Conservation (phyloP, 2,888 invertebrate species). For the Lissonota sp. region DNA sequence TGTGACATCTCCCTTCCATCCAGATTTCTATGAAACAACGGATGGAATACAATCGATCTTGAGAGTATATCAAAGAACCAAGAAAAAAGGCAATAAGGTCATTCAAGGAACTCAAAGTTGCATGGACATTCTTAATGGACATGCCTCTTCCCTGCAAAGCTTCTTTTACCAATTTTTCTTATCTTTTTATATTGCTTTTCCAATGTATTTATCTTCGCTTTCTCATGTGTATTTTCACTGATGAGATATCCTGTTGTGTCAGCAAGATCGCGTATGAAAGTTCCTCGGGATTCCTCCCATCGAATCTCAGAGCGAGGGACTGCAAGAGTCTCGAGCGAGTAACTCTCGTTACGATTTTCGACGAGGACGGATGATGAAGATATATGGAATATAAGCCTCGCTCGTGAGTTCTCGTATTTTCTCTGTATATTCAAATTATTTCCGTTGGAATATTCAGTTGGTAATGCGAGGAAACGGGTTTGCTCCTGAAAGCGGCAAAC, state of each 20-base stretch:
- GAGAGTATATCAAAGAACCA: no score
- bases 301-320: not conserved
- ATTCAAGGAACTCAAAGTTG: no score
- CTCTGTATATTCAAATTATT: slow-evolving; percentile 65
- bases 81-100: no score
- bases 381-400: slow-evolving; percentile 37
- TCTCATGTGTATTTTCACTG: slow-evolving; percentile 9
- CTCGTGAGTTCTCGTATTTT: not conserved
- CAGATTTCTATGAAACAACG: no score
- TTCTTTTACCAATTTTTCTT: not conserved
- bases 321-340: slow-evolving; percentile 8
- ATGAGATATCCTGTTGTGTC: slow-evolving; percentile 29
- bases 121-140: no score
- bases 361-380: not conserved
- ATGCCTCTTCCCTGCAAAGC: not conserved
- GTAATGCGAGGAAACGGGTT: slow-evolving; percentile 42
- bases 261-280: slow-evolving; percentile 13
- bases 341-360: slow-evolving; percentile 6
- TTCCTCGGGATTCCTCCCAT: slow-evolving; percentile 11
- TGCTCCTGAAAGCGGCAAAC: slow-evolving; percentile 31
- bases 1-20: no score
- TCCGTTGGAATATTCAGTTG: slow-evolving; percentile 48
- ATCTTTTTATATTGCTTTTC: not conserved
- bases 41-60: no score
- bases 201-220: not conserved